A percentile compares a stretch with the other conserved stretches of the same genome.
Conservation (phyloP, 2,797 vertebrate species). For the Phrynocephalus guinanensis region DNA sequence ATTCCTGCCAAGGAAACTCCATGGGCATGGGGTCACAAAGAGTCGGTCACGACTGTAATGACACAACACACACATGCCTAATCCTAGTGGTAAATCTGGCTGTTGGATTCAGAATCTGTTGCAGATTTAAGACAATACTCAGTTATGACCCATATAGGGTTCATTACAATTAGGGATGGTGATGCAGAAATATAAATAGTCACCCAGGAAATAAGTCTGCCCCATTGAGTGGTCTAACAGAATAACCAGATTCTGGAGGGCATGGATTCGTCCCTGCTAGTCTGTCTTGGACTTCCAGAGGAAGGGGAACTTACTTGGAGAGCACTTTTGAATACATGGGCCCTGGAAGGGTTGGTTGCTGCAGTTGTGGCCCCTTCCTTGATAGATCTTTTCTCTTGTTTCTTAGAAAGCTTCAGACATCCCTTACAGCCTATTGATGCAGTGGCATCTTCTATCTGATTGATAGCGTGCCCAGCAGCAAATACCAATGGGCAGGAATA, state of each 20-base stretch:
- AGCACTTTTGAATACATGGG: neutral
- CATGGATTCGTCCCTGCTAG: neutral
- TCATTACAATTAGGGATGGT: neutral
- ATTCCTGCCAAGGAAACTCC: no score
- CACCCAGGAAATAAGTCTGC: neutral
- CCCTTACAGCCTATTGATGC: no score
- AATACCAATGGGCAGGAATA: neutral
- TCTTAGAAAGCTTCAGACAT: neutral
- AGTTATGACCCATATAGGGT: no score
- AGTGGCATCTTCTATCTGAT: neutral
- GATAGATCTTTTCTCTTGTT: neutral
- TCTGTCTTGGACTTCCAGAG: neutral
- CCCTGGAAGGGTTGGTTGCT: neutral
- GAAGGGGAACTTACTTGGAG: neutral
- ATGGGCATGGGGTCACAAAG: no score
- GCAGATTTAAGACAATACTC: neutral
- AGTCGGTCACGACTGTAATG: no score
- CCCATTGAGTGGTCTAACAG: neutral
- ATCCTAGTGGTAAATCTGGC: neutral
- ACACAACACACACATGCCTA: neutral
- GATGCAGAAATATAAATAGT: neutral
- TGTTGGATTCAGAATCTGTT: neutral
- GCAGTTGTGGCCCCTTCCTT: neutral
- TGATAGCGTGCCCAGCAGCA: neutral
- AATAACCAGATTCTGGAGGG: neutral